Conservation (phyloP, 2,113 vertebrate genomes). For the Equus przewalskii region DNA sequence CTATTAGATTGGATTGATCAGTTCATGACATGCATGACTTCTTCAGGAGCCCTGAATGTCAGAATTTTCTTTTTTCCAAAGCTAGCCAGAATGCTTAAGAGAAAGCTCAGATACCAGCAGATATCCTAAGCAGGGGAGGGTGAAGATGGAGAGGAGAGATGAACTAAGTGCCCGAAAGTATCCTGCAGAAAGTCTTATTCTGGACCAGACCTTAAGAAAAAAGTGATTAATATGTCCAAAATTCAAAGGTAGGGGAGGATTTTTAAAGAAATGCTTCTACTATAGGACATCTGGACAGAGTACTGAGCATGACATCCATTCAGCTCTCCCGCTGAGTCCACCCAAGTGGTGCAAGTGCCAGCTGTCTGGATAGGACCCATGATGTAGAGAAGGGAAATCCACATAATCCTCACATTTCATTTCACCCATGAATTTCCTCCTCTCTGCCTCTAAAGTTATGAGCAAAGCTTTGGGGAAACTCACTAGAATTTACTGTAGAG, state of each 20-base stretch:
- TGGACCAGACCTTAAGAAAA: slow-evolving; percentile 68
- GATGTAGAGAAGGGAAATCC: not conserved
- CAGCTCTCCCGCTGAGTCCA: not conserved
- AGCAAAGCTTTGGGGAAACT: not conserved
- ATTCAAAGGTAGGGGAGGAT: slow-evolving; percentile 65
- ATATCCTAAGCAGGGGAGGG: slow-evolving; percentile 80
- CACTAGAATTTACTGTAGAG: not conserved
- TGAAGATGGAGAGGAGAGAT: slow-evolving; percentile 82
- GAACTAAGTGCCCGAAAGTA: slow-evolving; percentile 78
- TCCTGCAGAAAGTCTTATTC: slow-evolving; percentile 71
- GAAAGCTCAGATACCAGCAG: slow-evolving; percentile 84
- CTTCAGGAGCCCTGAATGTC: slow-evolving; percentile 77
- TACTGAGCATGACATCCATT: not conserved
- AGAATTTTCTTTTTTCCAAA: slow-evolving; percentile 79
- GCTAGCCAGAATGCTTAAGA: slow-evolving; percentile 81
- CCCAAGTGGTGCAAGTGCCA: not conserved
- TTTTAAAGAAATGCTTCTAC: not conserved
- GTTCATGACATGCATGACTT: slow-evolving; percentile 73
- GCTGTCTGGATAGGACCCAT: not conserved
- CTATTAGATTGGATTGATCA: slow-evolving; percentile 76
- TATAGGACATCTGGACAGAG: not conserved
- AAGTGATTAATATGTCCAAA: slow-evolving; percentile 73
- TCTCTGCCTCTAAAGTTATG: not conserved
- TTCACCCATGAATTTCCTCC: not conserved
- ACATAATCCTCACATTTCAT: not conserved